Base-by-base conservation (phyloP, 1,140 invertebrate genomes). In the Panagrolaimus sp. region DNA sequence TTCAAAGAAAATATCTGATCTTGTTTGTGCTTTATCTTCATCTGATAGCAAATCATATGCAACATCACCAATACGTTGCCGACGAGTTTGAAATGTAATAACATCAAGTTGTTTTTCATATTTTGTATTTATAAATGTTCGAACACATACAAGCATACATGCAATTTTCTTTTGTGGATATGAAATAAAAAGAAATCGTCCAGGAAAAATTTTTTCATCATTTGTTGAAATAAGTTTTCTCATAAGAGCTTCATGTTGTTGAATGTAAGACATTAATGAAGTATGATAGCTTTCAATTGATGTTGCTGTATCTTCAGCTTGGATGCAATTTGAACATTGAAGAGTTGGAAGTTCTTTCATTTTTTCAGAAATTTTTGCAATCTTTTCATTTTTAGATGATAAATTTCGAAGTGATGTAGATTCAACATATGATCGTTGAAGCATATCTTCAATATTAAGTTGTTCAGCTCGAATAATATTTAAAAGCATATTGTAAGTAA, bases 401-500 rank as follows among this genome's bases (percentile, higher is more conserved):
- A 78, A 57, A 31, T 67, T 43, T 20, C 76, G 73, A 8, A 77
- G 65, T 1, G 76, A 76, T 11, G 61, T 42, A 27, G 73, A 43
- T 43, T 77, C 75, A n/a, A 77, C 73, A 48, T 75, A 77, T 0
- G 72, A 75, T 20, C 77, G 67, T n/a, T 78, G 74, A 92, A n/a
- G 90, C 31, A 97, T 93, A 66, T 92, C 91, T 85, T 96, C 91
- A 2, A 97, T 91, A 25, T 90, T 89, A 13, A 96, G 88, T 57
- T 90, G 90, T 81, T 93, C 90, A 27, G 75, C 75, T 73, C 89
- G 85, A 63, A 93, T 85, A 31, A 94, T 85, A 79, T 92, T 93
- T 0, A 96, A 84, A 69, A 95, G 93, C 89, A 97, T 97, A 0
- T 91, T 89, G 82, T 98, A 97, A 0, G 93, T 96, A 1, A 98